Evolutionary conservation across 2,888 invertebrate species (phyloP).

Genomic region (Hesperia comma): DNA sequence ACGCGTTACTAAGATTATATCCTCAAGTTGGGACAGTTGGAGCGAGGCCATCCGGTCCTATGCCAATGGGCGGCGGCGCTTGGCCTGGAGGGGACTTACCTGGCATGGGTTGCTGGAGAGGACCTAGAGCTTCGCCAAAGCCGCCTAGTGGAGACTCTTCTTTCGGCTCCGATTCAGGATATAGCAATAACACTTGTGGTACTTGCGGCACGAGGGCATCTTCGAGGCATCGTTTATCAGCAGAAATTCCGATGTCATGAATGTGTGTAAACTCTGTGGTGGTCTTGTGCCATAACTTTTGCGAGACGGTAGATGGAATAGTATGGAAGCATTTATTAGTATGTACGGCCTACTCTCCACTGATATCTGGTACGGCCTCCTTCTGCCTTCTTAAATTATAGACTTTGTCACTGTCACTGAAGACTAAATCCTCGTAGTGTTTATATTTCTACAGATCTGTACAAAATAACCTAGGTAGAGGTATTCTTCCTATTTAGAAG

Average conservation of each 20-base stretch:
- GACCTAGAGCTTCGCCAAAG: slow-evolving; percentile 80
- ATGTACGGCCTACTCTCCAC: slow-evolving; percentile 66
- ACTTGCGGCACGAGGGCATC: slow-evolving; percentile 85
- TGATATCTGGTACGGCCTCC: slow-evolving; percentile 65
- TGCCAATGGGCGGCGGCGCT: slow-evolving; percentile 85
- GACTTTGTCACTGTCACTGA: slow-evolving; percentile 51
- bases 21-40: slow-evolving; percentile 88
- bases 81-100: slow-evolving; percentile 87
- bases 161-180: slow-evolving; percentile 93
- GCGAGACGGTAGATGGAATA: slow-evolving; percentile 37
- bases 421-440: slow-evolving; percentile 57
- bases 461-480: slow-evolving; percentile 52
- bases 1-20: slow-evolving; percentile 88
- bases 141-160: slow-evolving; percentile 89
- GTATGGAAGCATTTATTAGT: slow-evolving; percentile 62
- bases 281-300: slow-evolving; percentile 59
- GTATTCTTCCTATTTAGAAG: slow-evolving; percentile 38
- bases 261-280: slow-evolving; percentile 52
- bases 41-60: slow-evolving; percentile 74
- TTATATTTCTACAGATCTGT: slow-evolving; percentile 70
- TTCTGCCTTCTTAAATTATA: slow-evolving; percentile 65
- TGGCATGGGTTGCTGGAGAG: slow-evolving; percentile 84
- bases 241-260: slow-evolving; percentile 82
- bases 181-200: slow-evolving; percentile 91
- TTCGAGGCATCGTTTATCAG: slow-evolving; percentile 77